Conservation (phyloP, 2,888 invertebrate species). For the Dolichopus griseipennis region DNA sequence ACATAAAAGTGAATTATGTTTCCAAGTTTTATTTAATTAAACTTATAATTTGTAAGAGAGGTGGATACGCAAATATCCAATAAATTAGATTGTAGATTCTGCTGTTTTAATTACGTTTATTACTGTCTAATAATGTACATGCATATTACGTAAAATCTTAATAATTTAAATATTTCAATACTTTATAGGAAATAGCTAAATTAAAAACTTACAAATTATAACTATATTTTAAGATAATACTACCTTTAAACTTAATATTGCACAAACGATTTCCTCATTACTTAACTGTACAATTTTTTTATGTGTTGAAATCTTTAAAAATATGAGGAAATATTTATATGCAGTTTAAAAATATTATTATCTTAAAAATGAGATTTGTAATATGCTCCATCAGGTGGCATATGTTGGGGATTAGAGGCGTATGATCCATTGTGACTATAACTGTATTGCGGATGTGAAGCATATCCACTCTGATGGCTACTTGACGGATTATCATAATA, state of each 20-base stretch:
- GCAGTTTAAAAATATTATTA: conserved; percentile 1
- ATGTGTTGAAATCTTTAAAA: not conserved
- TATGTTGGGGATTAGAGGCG: not conserved
- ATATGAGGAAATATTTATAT: not conserved
- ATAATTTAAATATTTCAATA: not conserved
- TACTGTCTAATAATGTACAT: not conserved
- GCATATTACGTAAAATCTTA: not conserved
- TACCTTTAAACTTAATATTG: not conserved
- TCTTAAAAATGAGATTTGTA: not conserved
- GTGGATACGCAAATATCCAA: not conserved
- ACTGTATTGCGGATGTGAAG: not conserved
- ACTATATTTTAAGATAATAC: not conserved
- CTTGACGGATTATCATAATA: not conserved
- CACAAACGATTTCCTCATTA: not conserved
- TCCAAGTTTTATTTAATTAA: too few relatives aligned
- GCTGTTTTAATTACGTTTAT: not conserved
- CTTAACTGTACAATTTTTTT: not conserved
- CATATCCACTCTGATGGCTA: not conserved
- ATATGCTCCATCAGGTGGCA: not conserved
- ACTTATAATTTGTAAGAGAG: not conserved
- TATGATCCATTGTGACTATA: not conserved
- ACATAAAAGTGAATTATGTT: too few relatives aligned
- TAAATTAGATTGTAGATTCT: not conserved
- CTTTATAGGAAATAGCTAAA: not conserved
- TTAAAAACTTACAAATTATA: not conserved